These are phyloP conservation scores for Drosophila cognata DNA, from an alignment of 2,888 invertebrate genomes.

Conservation along the genomic window DNA sequence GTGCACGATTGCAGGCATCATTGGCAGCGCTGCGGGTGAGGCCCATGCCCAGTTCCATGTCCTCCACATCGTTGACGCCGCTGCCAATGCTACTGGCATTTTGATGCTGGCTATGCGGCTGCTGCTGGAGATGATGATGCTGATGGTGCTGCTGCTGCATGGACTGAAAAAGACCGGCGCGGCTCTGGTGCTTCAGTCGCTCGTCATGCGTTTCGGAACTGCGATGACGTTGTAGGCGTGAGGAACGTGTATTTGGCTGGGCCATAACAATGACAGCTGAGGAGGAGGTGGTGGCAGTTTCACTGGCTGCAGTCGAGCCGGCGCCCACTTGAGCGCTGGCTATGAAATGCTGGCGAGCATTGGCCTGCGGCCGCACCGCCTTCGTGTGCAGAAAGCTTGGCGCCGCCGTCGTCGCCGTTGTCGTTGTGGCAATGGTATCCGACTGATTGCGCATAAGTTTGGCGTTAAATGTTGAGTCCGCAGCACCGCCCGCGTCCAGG, in stretches of 20 bases:
- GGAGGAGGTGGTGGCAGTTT: constrained; percentile 35
- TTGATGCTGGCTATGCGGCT: constrained; percentile 38
- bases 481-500: constrained; percentile 73
- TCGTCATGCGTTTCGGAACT: constrained; percentile 85
- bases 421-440: constrained; percentile 69
- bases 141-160: constrained; percentile 79
- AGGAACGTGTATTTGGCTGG: constrained; percentile 63
- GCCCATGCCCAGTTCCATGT: constrained; percentile 72
- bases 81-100: constrained; percentile 65
- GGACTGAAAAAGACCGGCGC: constrained; percentile 73
- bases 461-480: constrained; percentile 69
- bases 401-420: constrained; percentile 28
- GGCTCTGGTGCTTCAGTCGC: constrained; percentile 81
- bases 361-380: constrained; percentile 40
- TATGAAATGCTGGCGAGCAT: constrained; percentile 59
- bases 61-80: constrained; percentile 66
- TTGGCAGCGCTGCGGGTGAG: constrained; percentile 63
- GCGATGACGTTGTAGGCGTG: constrained; percentile 84
- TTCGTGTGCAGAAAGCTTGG: constrained; percentile 80
- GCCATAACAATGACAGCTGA: constrained; percentile 48
- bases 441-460: constrained; percentile 80
- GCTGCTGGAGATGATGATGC: constrained; percentile 58
- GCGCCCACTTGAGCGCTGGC: constrained; percentile 31
- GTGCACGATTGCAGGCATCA: constrained; percentile 67
- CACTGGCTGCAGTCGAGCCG: constrained; percentile 6